These are phyloP conservation scores for Hetaerina americana DNA, from an alignment of 1,140 invertebrate genomes.

Conservation along the genomic window DNA sequence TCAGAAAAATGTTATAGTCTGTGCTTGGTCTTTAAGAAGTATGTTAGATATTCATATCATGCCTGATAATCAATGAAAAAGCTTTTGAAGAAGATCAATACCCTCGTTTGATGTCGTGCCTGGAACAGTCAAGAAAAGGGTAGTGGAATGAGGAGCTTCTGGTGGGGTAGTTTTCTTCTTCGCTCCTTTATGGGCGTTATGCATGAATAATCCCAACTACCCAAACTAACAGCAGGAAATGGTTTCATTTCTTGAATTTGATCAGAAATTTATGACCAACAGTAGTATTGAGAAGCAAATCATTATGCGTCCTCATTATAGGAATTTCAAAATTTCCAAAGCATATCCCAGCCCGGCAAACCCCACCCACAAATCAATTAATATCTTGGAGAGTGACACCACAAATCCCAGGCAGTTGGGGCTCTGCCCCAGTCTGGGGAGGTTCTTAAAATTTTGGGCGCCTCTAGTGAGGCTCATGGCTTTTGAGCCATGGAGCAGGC, in stretches of 20 bases:
- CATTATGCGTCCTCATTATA: too few relatives aligned
- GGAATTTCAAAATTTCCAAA: too few relatives aligned
- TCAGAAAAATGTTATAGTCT: too few relatives aligned
- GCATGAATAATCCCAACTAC: not conserved
- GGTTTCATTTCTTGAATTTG: not conserved
- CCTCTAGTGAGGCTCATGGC: not conserved
- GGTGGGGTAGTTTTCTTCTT: not conserved
- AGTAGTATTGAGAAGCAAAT: too few relatives aligned
- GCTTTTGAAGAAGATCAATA: not conserved
- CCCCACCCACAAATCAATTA: not conserved
- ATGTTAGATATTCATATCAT: too few relatives aligned
- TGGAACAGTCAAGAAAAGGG: not conserved
- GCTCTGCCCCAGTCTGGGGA: not conserved
- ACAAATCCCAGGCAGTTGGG: not conserved
- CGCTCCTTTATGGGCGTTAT: not conserved
- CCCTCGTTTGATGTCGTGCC: not conserved
- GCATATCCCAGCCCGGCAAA: too few relatives aligned
- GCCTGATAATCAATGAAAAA: not conserved
- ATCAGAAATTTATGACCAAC: not conserved
- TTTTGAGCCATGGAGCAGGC: not conserved
- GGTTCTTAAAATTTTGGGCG: not conserved
- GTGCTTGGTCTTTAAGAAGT: too few relatives aligned
- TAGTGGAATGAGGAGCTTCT: not conserved
- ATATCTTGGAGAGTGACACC: not conserved
- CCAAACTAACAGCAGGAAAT: too few relatives aligned